phyloP scores from a whole-genome alignment of 2,113 vertebrate genomes.

The Geococcyx californianus region DNA sequence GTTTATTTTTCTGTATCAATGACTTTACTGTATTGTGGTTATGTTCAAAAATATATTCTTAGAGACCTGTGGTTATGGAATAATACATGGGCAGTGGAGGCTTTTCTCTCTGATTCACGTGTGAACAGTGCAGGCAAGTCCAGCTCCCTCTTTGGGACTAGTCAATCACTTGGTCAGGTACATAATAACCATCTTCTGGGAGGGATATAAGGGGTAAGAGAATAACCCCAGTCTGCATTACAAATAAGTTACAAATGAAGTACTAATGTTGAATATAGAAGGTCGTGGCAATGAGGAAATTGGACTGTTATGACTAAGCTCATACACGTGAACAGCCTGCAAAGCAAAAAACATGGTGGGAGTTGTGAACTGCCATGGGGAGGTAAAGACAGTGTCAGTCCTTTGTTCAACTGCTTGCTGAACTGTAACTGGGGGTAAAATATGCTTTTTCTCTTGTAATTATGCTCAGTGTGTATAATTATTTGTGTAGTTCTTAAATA shows the following conservation, averaged over 20 bases:
- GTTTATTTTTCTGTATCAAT: not conserved
- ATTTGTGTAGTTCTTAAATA: not conserved
- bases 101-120: not conserved
- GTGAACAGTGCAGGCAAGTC: not conserved
- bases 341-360: not conserved
- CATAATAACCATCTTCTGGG: not conserved
- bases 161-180: not conserved
- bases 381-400: not conserved
- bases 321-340: not conserved
- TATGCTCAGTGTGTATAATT: not conserved
- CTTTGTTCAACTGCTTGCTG: not conserved
- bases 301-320: not conserved
- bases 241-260: constrained; percentile 25
- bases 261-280: not conserved
- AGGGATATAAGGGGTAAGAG: not conserved
- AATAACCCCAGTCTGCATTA: constrained; percentile 2
- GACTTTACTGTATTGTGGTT: not conserved
- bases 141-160: not conserved
- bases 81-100: not conserved
- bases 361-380: not conserved
- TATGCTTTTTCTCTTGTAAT: not conserved
- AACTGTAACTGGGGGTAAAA: not conserved
- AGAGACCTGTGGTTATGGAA: not conserved
- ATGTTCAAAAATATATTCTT: not conserved
- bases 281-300: not conserved